Conservation (phyloP, 1,140 invertebrate genomes). For the Mercenaria mercenaria region DNA sequence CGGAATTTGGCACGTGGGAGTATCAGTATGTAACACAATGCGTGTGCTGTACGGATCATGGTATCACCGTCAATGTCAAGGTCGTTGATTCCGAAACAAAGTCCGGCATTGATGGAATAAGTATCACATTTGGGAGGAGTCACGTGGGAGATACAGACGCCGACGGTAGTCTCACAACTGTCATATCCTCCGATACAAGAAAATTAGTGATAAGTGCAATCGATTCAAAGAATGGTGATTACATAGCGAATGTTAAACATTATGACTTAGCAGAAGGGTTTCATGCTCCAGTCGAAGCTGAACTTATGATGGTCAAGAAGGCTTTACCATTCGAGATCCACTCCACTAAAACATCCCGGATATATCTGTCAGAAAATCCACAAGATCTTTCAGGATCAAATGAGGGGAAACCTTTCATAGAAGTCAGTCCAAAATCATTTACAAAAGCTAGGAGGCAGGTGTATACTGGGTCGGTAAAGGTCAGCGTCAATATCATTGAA, state of each 20-base stretch:
- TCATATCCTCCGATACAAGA: background rate
- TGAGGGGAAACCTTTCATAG: background rate
- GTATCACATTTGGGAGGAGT: background rate
- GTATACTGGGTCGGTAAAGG: background rate
- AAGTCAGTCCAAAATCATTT: background rate
- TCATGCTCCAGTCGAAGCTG: background rate
- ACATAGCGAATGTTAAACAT: slow-evolving; percentile 30
- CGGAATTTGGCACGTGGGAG: background rate
- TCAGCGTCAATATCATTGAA: background rate
- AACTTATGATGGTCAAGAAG: slow-evolving; percentile 23
- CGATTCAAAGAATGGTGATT: background rate
- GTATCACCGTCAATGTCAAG: background rate
- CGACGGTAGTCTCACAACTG: background rate
- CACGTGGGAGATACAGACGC: background rate
- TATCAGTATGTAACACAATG: slow-evolving; percentile 17
- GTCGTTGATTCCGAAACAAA: slow-evolving; percentile 8
- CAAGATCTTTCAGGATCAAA: background rate
- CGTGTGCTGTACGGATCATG: slow-evolving; percentile 37
- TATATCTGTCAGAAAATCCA: background rate
- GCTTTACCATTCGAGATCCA: slow-evolving; percentile 15
- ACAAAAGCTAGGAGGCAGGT: background rate
- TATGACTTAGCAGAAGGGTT: slow-evolving; percentile 19
- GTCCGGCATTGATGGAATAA: background rate
- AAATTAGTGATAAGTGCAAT: slow-evolving; percentile 10
- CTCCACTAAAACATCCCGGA: background rate